Base-by-base conservation (phyloP, 2,888 invertebrate genomes). In the Blastobasis adustella region DNA sequence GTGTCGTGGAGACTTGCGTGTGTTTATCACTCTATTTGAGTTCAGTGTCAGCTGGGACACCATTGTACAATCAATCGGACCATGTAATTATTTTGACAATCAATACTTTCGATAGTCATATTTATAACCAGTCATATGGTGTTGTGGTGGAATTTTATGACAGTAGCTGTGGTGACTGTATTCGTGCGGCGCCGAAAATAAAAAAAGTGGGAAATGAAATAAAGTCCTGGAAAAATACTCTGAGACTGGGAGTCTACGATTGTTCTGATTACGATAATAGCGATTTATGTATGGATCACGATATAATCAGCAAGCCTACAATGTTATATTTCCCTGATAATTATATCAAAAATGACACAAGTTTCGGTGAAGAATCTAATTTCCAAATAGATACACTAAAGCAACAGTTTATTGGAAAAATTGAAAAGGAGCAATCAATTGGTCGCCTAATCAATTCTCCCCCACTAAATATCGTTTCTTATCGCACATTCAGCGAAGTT, bases 91-190 rank as follows among this genome's bases (percentile, higher is more conserved):
- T 93, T 58, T 75, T 96, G 60, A 93, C 92, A 36, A 81, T 82
- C 4, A 80, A 86, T 38, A 95, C 93, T 77, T 94, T 96, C 67
- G 92, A 93, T 60, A 75, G 80, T 41, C 89, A 89, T 54, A 79
- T 96, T 41, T 90, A 92, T 59, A 90, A 90, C 10, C 92, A 92
- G 62, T 89, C 89, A 46, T 89, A 90, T 67, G 93, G 94, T 1
- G 93, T 94, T 86, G 70, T 98, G 3, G 91, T 98, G 4, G 96
- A 98, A 77, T 98, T 98, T 89, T 99, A 98, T 76, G 98, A 96
- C 77, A 95, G 95, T 66, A 99, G 96, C 92, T 99, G 99, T 79
- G 98, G 98, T 0, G 96, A 96, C 76, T 99, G 99, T 73, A 92
- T 95, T 62, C 87, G 94, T 37, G 99, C 97, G 80, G 96, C 98